phyloP scores from a whole-genome alignment of 1,140 invertebrate species.

The Palaemon carinicauda region DNA sequence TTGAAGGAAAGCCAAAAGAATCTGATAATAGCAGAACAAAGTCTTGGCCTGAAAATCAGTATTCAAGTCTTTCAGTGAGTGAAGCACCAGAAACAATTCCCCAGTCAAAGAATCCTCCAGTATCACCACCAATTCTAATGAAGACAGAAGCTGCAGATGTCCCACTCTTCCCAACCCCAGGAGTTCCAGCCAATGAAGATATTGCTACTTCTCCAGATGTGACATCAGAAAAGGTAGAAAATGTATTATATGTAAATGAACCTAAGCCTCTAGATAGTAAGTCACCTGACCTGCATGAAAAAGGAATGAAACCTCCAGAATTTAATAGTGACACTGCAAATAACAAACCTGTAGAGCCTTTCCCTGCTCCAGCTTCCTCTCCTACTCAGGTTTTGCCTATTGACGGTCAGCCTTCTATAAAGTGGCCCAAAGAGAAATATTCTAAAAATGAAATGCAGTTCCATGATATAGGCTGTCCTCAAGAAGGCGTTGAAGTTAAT shows the following conservation, averaged over 20 bases:
- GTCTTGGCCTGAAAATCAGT: constrained; percentile 7
- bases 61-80: background rate
- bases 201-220: background rate
- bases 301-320: no score
- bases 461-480: no score
- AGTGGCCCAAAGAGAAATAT: no score
- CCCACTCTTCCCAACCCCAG: background rate
- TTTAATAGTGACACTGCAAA: no score
- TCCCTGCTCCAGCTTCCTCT: no score
- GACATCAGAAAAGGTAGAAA: background rate
- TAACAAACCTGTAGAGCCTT: no score
- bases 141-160: background rate
- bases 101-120: no score
- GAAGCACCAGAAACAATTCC: background rate
- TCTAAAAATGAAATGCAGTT: no score
- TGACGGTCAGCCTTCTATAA: no score
- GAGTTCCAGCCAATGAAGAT: constrained; percentile 3
- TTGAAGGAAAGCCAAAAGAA: background rate
- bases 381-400: no score
- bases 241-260: background rate
- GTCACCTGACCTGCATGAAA: no score
- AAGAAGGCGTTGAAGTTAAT: no score
- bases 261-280: background rate
- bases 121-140: background rate
- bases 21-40: background rate